Conservation (phyloP, 2,888 invertebrate species). For the Nasonovia ribisnigri region DNA sequence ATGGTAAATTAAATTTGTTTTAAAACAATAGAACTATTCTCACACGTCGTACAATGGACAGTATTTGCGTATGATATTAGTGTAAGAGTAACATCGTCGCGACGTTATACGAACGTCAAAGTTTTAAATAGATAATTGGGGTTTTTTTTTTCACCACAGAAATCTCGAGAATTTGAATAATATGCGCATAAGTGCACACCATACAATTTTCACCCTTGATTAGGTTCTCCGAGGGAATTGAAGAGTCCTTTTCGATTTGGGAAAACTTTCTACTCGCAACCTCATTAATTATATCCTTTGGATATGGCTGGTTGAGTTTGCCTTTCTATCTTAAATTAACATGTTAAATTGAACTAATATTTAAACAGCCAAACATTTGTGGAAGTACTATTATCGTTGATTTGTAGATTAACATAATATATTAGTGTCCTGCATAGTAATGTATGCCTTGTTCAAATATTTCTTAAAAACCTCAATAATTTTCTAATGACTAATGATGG, state of each 20-base stretch:
- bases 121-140: not conserved
- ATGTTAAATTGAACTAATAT: conserved; percentile 55
- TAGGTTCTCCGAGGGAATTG: conserved; percentile 25
- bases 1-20: too few relatives aligned
- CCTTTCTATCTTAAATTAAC: conserved; percentile 51
- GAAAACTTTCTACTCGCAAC: conserved; percentile 35
- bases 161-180: not conserved
- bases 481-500: not conserved
- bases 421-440: not conserved
- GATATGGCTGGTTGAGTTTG: conserved; percentile 38
- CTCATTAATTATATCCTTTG: conserved; percentile 50
- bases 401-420: conserved; percentile 35
- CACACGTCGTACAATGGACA: not conserved
- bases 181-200: not conserved
- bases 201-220: conserved; percentile 49
- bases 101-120: not conserved
- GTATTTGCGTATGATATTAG: not conserved
- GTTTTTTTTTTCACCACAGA: not conserved
- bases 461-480: not conserved
- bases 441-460: not conserved
- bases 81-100: not conserved
- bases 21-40: not conserved
- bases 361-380: conserved; percentile 32
- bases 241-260: conserved; percentile 40
- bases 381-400: conserved; percentile 33